Percentiles rank a stretch among this genome's conserved stretches.
Conservation (phyloP, 1,140 invertebrate genomes). For the Anagrus nilaparvatae region DNA sequence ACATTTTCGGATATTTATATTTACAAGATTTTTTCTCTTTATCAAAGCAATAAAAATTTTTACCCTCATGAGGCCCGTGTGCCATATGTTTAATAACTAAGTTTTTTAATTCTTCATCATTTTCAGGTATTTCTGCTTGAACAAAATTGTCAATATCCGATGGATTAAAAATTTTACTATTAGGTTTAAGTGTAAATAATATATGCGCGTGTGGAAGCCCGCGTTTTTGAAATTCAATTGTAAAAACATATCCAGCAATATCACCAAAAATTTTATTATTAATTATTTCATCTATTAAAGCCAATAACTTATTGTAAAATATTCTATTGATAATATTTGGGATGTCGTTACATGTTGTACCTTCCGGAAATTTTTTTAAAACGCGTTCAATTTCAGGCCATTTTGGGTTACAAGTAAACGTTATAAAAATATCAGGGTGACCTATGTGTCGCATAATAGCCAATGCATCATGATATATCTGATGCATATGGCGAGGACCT, state of each 20-base stretch:
- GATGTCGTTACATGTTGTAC: neutral
- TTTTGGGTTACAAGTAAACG: neutral
- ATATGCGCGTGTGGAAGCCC: neutral
- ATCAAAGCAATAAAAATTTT: neutral
- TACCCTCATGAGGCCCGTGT: neutral
- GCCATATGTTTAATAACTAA: conserved; percentile 16
- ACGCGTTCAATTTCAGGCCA: neutral
- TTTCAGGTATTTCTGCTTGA: conserved; percentile 15
- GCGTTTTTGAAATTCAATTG: neutral
- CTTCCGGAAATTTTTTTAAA: neutral
- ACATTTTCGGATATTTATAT: neutral
- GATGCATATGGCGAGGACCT: conserved; percentile 27
- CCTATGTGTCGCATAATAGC: neutral
- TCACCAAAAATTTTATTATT: neutral
- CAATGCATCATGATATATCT: conserved; percentile 22
- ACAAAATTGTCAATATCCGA: neutral
- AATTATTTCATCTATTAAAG: neutral
- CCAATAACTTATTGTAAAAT: neutral
- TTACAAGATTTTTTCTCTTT: neutral
- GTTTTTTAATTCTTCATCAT: conserved; percentile 14
- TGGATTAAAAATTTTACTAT: neutral
- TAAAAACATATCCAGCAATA: neutral
- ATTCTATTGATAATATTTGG: neutral
- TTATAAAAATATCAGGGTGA: neutral
- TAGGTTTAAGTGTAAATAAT: neutral